These are phyloP conservation scores for Lordiphosa collinella DNA, from an alignment of 1,140 invertebrate genomes.

Conservation along the genomic window DNA sequence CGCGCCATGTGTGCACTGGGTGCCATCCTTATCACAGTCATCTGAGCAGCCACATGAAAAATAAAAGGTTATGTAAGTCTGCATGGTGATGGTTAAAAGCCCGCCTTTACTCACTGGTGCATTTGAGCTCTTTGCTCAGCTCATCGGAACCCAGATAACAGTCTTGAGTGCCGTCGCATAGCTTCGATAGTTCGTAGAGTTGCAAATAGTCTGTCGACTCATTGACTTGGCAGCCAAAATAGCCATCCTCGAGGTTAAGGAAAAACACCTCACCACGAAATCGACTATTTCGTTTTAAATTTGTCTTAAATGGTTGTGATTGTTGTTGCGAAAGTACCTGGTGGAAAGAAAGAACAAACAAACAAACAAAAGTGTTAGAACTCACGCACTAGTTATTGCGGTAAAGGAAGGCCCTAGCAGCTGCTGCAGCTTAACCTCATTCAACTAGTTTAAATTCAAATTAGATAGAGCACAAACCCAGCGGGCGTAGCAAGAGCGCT, in stretches of 20 bases:
- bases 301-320: constrained; percentile 71
- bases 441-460: constrained; percentile 76
- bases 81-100: neutral
- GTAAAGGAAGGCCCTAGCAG: constrained; percentile 17
- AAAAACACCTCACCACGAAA: constrained; percentile 96
- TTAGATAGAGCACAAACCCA: constrained; percentile 58
- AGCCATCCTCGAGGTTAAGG: constrained; percentile 97
- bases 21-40: constrained; percentile 93
- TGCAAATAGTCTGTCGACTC: constrained; percentile 96
- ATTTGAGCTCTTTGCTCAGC: constrained; percentile 92
- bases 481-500: constrained; percentile 16
- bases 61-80: constrained; percentile 45
- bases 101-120: constrained; percentile 87
- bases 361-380: constrained; percentile 22
- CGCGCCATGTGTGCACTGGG: constrained; percentile 93
- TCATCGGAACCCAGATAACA: constrained; percentile 96
- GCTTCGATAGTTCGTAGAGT: constrained; percentile 95
- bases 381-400: constrained; percentile 2
- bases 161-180: constrained; percentile 93
- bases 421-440: constrained; percentile 18
- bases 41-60: constrained; percentile 81
- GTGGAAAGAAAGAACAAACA: constrained; percentile 51
- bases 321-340: constrained; percentile 86
- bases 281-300: constrained; percentile 81
- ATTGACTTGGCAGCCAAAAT: constrained; percentile 98